Base-by-base conservation (phyloP, 2,888 invertebrate species). In the Apomyelois bistriatella region DNA sequence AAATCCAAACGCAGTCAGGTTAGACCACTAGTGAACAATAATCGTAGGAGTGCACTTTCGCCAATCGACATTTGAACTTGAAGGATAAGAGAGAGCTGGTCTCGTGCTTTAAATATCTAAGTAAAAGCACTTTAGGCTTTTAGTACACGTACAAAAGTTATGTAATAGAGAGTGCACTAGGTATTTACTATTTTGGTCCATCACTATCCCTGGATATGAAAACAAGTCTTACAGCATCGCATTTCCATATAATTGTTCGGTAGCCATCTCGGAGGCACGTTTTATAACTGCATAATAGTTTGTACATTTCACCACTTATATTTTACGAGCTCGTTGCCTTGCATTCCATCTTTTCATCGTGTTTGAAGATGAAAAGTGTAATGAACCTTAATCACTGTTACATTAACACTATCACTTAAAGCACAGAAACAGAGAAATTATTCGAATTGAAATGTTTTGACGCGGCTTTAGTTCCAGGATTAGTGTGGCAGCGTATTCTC, bases 51-150 rank as follows among this genome's bases (percentile, higher is more conserved):
- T 49, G 15, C 10, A 50, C 49, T 50, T 50, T 50, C 49, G 49
- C 49, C 30, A 32, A 12, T 13, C 48, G 48, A 50, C 49, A 30
- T 50, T 50, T 50, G 49, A 50, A 50, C 49, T 50, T 50, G 49
- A 32, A 12, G 32, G 30, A 32, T 40, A 10, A 10, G 40, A 15
- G 49, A 40, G 40, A 50, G 48, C 6, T 0, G 15, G 16, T 38
- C 16, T 50, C 49, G 40, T 40, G 49, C 15, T 12, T 50, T n/a
- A n/a, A 22, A 22, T 22, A 10, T n/a, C 3, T 8, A 17, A 3
- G 22, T 42, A 22, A 10, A n/a, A 17, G 12, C 16, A 22, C n/a
- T n/a, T n/a, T n/a, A n/a, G n/a, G n/a, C n/a, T n/a, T n/a, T n/a
- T n/a, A n/a, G n/a, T n/a, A n/a, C n/a, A n/a, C n/a, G n/a, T n/a